Base-by-base conservation (phyloP, 2,888 invertebrate genomes). In the Lymantria dispar region DNA sequence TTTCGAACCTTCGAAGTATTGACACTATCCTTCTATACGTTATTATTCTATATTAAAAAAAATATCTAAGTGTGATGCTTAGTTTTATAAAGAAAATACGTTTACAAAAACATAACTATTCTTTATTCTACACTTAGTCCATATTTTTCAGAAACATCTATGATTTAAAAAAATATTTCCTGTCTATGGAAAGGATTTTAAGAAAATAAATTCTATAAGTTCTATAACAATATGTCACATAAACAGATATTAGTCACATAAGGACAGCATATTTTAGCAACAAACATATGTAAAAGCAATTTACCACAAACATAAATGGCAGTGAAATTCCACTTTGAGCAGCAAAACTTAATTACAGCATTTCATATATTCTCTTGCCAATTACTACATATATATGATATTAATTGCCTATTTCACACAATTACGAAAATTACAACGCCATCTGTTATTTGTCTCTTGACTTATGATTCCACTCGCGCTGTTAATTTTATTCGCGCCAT, bases 401-500 rank as follows among this genome's bases (percentile, higher is more conserved):
- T 5, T 22, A 22, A 22, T 22, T 22, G 22, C 22, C 3, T 22
- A 22, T 22, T 22, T 52, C 54, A 56, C 11, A 29, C 12, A n/a
- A 60, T 59, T 48, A 54, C 54, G 48, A 57, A 46, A 60, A 42
- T 43, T 48, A 55, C 45, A 57, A 37, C 52, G 59, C 58, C 61
- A 56, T 62, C 54, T 58, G 43, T 48, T 38, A 48, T 30, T 54
- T 43, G 45, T 30, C 15, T 37, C 45, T 45, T 52, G 48, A 57
- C 47, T 54, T 45, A 52, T 45, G 47, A 39, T 48, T 43, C 31
- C 39, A 51, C 43, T 46, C 38, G 30, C 50, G 13, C 36, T 1
- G 1, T 10, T 43, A 31, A 33, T 52, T 53, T 63, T 82, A 87
- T 56, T 90, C 83, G 44, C 85, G 80, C 91, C 91, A 92, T 54